phyloP scores from a whole-genome alignment of 2,797 vertebrate genomes.

The Danio jaintianensis region DNA sequence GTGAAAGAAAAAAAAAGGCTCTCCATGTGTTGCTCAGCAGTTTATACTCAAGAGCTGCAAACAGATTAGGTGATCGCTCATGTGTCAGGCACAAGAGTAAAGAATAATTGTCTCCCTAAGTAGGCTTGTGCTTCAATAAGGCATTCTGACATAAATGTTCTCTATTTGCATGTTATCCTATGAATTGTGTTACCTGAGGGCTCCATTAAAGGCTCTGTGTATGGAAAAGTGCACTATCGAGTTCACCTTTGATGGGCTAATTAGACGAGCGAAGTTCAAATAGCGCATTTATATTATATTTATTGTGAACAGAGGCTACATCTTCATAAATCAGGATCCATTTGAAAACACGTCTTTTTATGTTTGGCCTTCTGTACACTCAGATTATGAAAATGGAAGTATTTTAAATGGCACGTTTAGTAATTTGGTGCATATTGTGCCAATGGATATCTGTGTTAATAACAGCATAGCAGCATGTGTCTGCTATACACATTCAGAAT shows the following conservation, averaged over 20 bases:
- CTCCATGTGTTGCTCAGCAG: constrained; percentile 53
- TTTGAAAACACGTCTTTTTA: background rate
- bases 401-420: no score
- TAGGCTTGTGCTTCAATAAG: constrained; percentile 21
- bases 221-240: constrained; percentile 45
- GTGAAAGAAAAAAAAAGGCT: constrained; percentile 71
- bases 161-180: constrained; percentile 46
- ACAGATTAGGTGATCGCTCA: constrained; percentile 51
- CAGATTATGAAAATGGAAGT: no score
- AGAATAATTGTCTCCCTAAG: constrained; percentile 42
- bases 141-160: constrained; percentile 10
- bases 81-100: constrained; percentile 36
- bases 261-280: constrained; percentile 50
- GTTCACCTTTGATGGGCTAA: constrained; percentile 44
- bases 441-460: no score
- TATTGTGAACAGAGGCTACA: background rate
- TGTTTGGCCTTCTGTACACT: no score
- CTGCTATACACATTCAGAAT: no score
- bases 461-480: no score
- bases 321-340: background rate
- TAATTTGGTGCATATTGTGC: no score
- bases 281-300: background rate
- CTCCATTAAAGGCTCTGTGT: constrained; percentile 55
- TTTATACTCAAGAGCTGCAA: constrained; percentile 60
- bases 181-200: constrained; percentile 31